These are phyloP conservation scores for Dendrocincla fuliginosa DNA, from an alignment of 2,797 vertebrate species.

Conservation along the genomic window DNA sequence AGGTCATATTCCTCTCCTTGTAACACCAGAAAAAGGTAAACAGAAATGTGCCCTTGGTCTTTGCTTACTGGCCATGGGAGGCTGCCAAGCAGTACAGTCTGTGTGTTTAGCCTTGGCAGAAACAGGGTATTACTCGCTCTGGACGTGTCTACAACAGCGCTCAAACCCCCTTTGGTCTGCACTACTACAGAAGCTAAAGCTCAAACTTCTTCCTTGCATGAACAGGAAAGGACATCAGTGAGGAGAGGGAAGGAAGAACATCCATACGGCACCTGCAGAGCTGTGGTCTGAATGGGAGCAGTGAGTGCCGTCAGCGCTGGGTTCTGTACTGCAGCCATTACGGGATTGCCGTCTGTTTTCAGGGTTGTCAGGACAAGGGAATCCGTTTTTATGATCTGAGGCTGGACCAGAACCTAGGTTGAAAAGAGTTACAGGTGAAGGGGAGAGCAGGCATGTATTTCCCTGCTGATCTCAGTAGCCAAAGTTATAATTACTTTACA, in stretches of 20 bases:
- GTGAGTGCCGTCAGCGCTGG: conserved; percentile 88
- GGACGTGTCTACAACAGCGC: background rate
- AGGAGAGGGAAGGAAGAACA: background rate
- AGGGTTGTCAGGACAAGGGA: conserved; percentile 94
- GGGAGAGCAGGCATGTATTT: fast-evolving
- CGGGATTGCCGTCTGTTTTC: conserved; percentile 91
- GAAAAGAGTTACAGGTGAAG: background rate
- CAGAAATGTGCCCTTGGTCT: conserved; percentile 40
- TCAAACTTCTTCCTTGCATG: background rate
- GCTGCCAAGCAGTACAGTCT: conserved; percentile 21
- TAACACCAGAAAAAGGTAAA: conserved; percentile 20
- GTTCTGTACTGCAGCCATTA: conserved; percentile 92
- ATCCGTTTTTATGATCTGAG: conserved; percentile 97
- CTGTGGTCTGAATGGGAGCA: conserved; percentile 90
- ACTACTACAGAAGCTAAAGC: background rate
- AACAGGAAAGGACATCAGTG: background rate
- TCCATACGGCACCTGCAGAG: conserved; percentile 86
- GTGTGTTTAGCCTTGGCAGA: conserved; percentile 47
- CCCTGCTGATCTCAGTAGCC: background rate
- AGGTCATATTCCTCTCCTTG: background rate
- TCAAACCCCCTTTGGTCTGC: background rate
- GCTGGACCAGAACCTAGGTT: conserved; percentile 91
- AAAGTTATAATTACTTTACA: background rate
- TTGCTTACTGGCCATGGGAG: conserved; percentile 17
- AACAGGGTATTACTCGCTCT: background rate